These are phyloP conservation scores for Meliscaeva auricollis DNA, from an alignment of 2,888 invertebrate genomes.

Conservation along the genomic window DNA sequence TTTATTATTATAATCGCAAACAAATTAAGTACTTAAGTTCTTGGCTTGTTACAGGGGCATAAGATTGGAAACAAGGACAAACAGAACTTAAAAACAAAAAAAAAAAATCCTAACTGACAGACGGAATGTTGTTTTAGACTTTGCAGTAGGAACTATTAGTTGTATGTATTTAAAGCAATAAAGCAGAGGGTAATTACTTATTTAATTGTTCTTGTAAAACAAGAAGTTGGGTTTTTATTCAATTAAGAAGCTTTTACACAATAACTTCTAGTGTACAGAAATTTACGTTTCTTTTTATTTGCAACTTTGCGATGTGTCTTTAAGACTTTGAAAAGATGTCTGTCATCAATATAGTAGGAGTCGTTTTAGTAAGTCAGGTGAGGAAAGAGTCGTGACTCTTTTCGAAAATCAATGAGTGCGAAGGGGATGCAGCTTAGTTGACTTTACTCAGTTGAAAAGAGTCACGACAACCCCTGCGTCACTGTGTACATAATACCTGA, in stretches of 20 bases:
- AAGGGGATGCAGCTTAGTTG: no score
- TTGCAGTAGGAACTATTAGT: not conserved
- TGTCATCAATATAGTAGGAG: no score
- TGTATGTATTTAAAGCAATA: not conserved
- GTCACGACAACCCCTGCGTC: no score
- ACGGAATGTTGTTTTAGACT: constrained; percentile 20
- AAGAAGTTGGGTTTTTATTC: not conserved
- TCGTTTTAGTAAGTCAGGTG: no score
- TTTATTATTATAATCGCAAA: constrained; percentile 39
- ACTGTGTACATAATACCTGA: no score
- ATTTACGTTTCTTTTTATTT: not conserved
- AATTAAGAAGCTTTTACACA: constrained; percentile 9
- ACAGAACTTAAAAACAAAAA: not conserved
- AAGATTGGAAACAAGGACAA: constrained; percentile 39
- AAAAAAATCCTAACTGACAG: constrained; percentile 1
- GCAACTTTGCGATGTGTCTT: not conserved
- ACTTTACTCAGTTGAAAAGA: no score
- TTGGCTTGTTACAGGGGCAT: constrained; percentile 20
- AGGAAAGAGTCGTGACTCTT: no score
- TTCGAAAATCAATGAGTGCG: no score
- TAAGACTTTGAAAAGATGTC: no score
- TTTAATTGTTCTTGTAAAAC: constrained; percentile 30
- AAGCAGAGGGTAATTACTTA: constrained; percentile 27
- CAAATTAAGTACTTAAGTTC: constrained; percentile 62
- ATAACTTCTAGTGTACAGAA: not conserved